phyloP scores from a whole-genome alignment of 2,888 invertebrate genomes.

The Standfussiana lucernea region DNA sequence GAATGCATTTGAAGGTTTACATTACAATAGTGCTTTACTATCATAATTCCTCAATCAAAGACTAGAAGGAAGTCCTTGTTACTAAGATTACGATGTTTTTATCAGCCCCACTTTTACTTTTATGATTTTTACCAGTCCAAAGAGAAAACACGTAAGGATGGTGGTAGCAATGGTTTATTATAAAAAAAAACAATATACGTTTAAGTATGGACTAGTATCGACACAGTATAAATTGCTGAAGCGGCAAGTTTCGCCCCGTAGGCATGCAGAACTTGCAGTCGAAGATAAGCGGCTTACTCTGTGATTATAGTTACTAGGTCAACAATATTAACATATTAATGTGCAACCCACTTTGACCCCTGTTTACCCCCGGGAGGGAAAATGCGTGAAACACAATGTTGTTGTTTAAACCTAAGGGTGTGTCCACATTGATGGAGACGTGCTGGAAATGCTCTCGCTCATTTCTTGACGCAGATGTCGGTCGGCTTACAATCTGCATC shows the following conservation, averaged over 20 bases:
- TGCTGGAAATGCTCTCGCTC: background rate
- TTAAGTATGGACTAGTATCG: background rate
- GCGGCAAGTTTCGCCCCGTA: slow-evolving; percentile 7
- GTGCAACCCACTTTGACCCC: slow-evolving; percentile 28
- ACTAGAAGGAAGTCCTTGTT: background rate
- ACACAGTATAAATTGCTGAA: background rate
- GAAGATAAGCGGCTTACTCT: slow-evolving; percentile 49
- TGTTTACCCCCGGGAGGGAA: slow-evolving; percentile 28
- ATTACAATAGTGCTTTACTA: background rate
- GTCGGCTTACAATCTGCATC: background rate
- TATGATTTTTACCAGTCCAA: background rate
- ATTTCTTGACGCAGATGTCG: background rate
- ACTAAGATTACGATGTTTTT: background rate
- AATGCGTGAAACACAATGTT: slow-evolving; percentile 34
- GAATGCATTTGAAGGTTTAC: background rate
- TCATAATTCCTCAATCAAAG: background rate
- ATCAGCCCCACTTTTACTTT: background rate
- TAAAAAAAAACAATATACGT: background rate
- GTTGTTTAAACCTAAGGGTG: background rate
- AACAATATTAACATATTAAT: slow-evolving; percentile 59
- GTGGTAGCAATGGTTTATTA: background rate
- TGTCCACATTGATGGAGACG: background rate
- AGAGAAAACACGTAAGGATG: background rate
- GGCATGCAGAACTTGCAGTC: slow-evolving; percentile 45
- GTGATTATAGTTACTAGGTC: slow-evolving; percentile 45